Base-by-base conservation (phyloP, 1,140 invertebrate species). In the Chironomus striatipennis region DNA sequence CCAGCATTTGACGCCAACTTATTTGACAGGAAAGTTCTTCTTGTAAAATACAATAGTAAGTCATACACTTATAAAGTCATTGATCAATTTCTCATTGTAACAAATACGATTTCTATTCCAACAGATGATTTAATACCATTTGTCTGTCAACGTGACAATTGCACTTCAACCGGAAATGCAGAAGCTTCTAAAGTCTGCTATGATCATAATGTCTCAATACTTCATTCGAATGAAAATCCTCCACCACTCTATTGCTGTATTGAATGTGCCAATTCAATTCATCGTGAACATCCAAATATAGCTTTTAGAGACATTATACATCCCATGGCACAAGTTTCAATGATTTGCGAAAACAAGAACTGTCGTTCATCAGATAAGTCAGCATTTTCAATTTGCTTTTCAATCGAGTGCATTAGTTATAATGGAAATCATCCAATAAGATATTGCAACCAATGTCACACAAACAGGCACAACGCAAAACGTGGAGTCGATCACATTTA, bases 301-400 rank as follows among this genome's bases (percentile, higher is more conserved):
- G 88, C 95, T 78, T 94, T 93, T 81, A 90, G 93, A 78, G 95
- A 97, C 82, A 92, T 98, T 77, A 85, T 98, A 73, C 93, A 96
- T 83, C 97, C 96, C 0, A 95, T 96, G 88, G 93, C 95, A 80
- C 93, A 96, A 86, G 92, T 96, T 12, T 94, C 95, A 1, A 92
- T 94, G 86, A 89, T 93, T 73, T 99, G 97, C 83, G 97, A 99
- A 84, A 98, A 98, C 82, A 98, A 98, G 93, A 98, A 96, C 80
- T 99, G 98, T 82, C 88, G 94, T 74, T 93, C 93, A 0, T 88
- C 88, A 9, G 94, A 98, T 76, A 98, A 98, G 82, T 90, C 93
- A n/a, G 96, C 97, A 1, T 90, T 96, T 74, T 95, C 93, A 17
- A 96, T 98, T 42, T 99, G 98, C 81, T 99, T 99, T 84, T 95